A percentile compares a stretch with the other conserved stretches of the same genome.
Conservation (phyloP, 2,113 vertebrate species). For the Jacana jacana region DNA sequence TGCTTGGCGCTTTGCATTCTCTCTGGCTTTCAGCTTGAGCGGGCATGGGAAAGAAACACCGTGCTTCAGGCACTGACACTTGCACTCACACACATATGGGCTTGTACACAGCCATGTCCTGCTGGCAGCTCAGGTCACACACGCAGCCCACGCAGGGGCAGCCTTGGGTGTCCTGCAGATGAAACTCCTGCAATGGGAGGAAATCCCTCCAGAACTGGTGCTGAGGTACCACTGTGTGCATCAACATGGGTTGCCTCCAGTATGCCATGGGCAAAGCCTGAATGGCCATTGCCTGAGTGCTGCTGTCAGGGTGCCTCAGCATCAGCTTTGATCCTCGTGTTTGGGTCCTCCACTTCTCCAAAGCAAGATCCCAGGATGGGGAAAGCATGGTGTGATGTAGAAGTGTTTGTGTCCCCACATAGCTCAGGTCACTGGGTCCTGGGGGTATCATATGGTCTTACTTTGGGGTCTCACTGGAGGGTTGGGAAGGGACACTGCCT, state of each 20-base stretch:
- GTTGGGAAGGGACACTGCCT: neutral
- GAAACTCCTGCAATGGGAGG: neutral
- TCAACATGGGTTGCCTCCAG: neutral
- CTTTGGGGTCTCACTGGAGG: neutral
- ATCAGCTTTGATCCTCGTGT: neutral
- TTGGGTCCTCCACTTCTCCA: neutral
- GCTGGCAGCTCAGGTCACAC: neutral
- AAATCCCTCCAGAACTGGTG: neutral
- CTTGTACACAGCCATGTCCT: neutral
- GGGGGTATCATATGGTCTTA: neutral
- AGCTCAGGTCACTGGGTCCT: neutral
- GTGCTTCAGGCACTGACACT: neutral
- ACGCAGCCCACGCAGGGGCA: neutral
- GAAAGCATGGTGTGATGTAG: neutral
- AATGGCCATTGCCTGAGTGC: neutral
- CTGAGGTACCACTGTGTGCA: neutral
- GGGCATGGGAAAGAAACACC: neutral
- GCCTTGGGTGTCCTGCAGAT: neutral
- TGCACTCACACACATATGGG: rapidly evolving
- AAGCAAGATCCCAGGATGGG: neutral
- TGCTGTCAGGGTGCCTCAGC: neutral
- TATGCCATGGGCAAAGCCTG: neutral
- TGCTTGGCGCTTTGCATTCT: neutral
- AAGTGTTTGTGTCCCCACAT: rapidly evolving
- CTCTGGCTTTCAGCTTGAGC: neutral